A percentile compares a stretch with the other conserved stretches of the same genome.
Conservation (phyloP, 2,113 vertebrate genomes). For the Tylochromis polylepis region DNA sequence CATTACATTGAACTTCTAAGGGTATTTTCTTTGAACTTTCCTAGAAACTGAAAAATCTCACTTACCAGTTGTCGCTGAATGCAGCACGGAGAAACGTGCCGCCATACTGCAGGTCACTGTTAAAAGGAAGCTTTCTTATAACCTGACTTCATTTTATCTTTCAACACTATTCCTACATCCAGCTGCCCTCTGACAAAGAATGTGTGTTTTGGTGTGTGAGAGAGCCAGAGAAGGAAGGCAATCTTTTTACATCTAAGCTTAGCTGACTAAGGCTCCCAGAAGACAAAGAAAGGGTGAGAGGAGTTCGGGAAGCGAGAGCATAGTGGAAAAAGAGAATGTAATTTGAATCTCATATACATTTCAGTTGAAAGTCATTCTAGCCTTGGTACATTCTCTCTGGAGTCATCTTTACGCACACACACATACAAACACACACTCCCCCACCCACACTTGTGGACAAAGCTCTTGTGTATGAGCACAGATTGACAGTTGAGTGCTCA, state of each 20-base stretch:
- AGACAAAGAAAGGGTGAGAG: constrained; percentile 51
- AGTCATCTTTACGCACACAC: constrained; percentile 42
- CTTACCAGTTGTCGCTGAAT: background rate
- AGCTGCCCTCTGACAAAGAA: background rate
- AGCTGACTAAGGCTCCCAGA: constrained; percentile 71
- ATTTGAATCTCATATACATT: constrained; percentile 79
- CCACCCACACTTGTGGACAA: constrained; percentile 30
- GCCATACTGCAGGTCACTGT: background rate
- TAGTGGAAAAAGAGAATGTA: constrained; percentile 64
- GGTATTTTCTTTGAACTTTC: background rate
- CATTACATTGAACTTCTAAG: background rate
- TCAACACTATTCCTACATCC: background rate
- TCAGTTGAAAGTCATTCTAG: constrained; percentile 77
- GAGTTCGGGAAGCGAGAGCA: background rate
- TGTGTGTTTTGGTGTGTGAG: background rate
- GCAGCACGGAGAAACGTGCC: background rate
- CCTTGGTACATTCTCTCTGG: constrained; percentile 73
- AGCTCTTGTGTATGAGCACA: constrained; percentile 51
- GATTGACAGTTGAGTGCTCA: constrained; percentile 64
- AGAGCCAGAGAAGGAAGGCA: background rate
- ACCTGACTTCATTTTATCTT: background rate
- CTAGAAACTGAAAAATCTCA: background rate
- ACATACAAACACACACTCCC: background rate
- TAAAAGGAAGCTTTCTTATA: background rate
- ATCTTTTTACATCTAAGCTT: constrained; percentile 55